Base-by-base conservation (phyloP, 2,797 vertebrate genomes). In the Spea hammondii region DNA sequence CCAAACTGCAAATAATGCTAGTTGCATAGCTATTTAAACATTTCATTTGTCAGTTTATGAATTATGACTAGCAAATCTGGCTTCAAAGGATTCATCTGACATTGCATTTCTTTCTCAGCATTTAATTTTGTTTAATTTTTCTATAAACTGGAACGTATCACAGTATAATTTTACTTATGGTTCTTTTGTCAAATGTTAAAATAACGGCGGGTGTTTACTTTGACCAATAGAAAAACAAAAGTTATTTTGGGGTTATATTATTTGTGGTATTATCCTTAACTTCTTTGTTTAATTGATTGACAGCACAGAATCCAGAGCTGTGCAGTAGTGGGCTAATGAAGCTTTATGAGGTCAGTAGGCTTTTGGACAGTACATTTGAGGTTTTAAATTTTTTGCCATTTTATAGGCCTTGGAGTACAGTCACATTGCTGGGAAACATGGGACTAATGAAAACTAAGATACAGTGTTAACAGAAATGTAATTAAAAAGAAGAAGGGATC, bases 381-480 rank as follows among this genome's bases (percentile, higher is more conserved):
- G 14, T 14, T 62, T 62, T 62, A 5, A 44, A 7, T 62, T 62
- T 62, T 62, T 5, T 14, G 32, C 32, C 14, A 62, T 17, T 17
- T 17, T 1, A 6, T n/a, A 62, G 59, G 5, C 55, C 55, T 59
- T 59, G 11, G 55, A 9, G 11, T 59, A 5, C 3, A 10, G 12
- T 59, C n/a, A 12, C 32, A 62, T 17, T 62, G 59, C n/a, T 62
- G 59, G 14, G n/a, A 17, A 62, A 17, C 59, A 62, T 62, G 14
- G n/a, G 6, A 17, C 59, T 62, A 9, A 62, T 17, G 59, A 62
- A 17, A 62, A 17, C 10, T 17, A 62, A 62, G 59, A 32, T 14
- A 62, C 5, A 17, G n/a, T 62, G 59, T 62, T 62, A 62, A 62
- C 14, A 62, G n/a, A 62, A 62, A 17, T 17, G n/a, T 62, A 62